Evolutionary conservation across 2,113 vertebrate genomes (phyloP).

Genomic region (Stigmatopora argus): DNA sequence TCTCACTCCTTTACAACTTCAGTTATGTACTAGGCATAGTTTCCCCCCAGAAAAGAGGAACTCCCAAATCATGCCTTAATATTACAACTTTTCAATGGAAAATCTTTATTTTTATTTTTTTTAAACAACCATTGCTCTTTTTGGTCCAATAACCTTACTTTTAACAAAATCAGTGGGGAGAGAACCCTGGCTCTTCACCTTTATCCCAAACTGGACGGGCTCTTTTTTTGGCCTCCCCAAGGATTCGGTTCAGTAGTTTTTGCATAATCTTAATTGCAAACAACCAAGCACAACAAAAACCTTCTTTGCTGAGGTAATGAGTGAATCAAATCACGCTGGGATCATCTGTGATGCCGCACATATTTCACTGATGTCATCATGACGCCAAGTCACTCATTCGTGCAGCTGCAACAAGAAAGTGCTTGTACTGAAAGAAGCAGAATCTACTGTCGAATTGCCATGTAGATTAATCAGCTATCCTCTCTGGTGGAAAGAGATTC

Average conservation of each 20-base stretch:
- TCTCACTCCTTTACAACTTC: too few relatives aligned
- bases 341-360: background rate
- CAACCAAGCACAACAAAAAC: background rate
- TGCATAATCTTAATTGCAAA: background rate
- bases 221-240: background rate
- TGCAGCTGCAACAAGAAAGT: conserved; percentile 13
- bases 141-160: background rate
- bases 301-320: conserved; percentile 1
- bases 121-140: background rate
- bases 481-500: conserved; percentile 33
- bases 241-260: background rate
- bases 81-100: background rate
- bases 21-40: too few relatives aligned
- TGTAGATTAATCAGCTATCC: conserved; percentile 43
- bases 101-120: background rate
- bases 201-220: background rate
- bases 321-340: background rate
- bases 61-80: background rate
- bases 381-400: conserved; percentile 8
- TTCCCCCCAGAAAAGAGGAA: too few relatives aligned
- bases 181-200: background rate
- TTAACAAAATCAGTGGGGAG: background rate
- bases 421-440: conserved; percentile 14
- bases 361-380: background rate
- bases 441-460: conserved; percentile 48